Base-by-base conservation (phyloP, 2,113 vertebrate species). In the Salvelinus namaycush region DNA sequence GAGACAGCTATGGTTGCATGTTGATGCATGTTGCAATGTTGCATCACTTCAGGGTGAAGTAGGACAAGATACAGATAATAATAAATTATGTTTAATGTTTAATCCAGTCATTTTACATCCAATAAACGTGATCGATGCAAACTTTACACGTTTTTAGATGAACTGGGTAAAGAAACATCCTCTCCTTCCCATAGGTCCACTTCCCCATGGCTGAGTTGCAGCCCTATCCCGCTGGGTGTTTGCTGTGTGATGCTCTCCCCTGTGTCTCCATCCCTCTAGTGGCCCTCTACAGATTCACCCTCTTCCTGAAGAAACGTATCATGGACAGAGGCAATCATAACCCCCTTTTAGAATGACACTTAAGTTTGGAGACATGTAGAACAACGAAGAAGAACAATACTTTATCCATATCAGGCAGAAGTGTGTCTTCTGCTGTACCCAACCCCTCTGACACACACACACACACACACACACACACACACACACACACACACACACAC, bases 151-250 rank as follows among this genome's bases (percentile, higher is more conserved):
- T 13, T 51, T 51, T 34, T 34, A 34, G 34, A 34, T 34, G 49
- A 51, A 51, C 49, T 51, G 13, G 49, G 49, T 51, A 51, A 11
- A 13, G 6, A 7, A 7, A 20, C 14, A 20, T 12, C 6, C 20
- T 44, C 12, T 76, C 49, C 13, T 57, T 9, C 14, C 78, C 18
- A 7, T 68, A 97, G 97, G 87, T 83, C 49, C 0, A 34, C 0
- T 97, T 98, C 73, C 96, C 97, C 0, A 6, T 75, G 26, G 81
- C 85, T 24, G 89, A 96, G 39, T 22, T 79, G 48, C 92, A 90
- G 84, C 8, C 64, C 0, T 97, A 96, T 72, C 96, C 0, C 73
- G 74, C 24, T 98, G 96, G 96, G 94, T 95, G 26, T 92, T 88
- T 68, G 86, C 54, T 96, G 95, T 34, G 62, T 90, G 69, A 75